Evolutionary conservation across 1,140 invertebrate species (phyloP).

Genomic region (Lerema accius): DNA sequence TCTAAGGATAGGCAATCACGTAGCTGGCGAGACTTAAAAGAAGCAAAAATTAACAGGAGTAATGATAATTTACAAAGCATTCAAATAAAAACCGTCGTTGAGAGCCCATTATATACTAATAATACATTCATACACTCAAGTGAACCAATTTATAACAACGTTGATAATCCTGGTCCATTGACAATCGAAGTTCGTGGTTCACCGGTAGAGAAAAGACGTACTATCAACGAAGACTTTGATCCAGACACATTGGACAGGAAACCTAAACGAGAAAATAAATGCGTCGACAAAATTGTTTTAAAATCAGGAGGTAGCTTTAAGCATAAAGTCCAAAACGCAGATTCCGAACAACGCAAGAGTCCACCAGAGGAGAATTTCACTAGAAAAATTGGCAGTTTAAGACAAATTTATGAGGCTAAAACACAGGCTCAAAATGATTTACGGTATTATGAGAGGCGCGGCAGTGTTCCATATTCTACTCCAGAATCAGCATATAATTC

Average conservation of each 20-base stretch:
- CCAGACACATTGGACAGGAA: constrained; percentile 92
- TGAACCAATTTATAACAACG: constrained; percentile 79
- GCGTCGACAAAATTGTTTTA: constrained; percentile 82
- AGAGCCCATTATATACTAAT: constrained; percentile 40
- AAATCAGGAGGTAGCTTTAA: constrained; percentile 86
- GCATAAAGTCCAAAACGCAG: constrained; percentile 54
- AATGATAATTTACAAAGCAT: constrained; percentile 39
- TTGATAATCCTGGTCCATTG: constrained; percentile 86
- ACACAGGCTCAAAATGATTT: constrained; percentile 66
- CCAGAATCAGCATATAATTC: constrained; percentile 55
- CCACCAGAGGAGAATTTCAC: constrained; percentile 63
- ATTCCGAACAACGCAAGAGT: constrained; percentile 45
- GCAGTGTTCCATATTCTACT: constrained; percentile 57
- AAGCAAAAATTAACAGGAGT: constrained; percentile 45
- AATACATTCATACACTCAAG: constrained; percentile 73
- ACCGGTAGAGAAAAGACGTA: constrained; percentile 69
- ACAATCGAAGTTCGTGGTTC: constrained; percentile 89
- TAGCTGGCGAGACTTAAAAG: constrained; percentile 72
- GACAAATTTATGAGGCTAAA: constrained; percentile 91
- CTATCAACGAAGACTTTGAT: constrained; percentile 87
- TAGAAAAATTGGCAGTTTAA: constrained; percentile 85
- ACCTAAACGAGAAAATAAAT: constrained; percentile 76
- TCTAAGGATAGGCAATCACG: constrained; percentile 54
- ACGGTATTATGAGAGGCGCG: constrained; percentile 60
- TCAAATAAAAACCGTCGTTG: constrained; percentile 36